Percentiles rank a stretch among this genome's conserved stretches.
Evolutionary conservation across 2,113 vertebrate species (phyloP).

Genomic region (Pleuronectes platessa): DNA sequence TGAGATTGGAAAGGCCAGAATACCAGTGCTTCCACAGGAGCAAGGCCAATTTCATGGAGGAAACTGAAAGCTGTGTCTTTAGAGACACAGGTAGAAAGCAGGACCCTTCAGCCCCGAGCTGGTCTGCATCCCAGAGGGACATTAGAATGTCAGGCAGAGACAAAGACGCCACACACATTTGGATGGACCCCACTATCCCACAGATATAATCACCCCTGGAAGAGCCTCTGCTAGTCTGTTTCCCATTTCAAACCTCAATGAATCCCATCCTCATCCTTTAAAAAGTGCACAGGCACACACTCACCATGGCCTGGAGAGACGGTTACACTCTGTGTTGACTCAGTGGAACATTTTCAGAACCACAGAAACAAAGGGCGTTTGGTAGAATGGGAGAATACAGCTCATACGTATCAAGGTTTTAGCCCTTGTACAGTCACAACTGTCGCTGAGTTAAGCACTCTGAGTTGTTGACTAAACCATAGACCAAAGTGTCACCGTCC

Average conservation of each 20-base stretch:
- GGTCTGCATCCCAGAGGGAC: constrained; percentile 20
- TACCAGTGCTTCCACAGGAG: too few relatives aligned
- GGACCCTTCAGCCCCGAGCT: constrained; percentile 10
- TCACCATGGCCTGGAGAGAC: constrained; percentile 51
- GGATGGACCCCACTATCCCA: constrained; percentile 65
- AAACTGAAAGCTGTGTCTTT: background rate
- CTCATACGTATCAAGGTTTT: constrained; percentile 22
- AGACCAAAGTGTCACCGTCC: background rate
- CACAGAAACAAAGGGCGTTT: constrained; percentile 60
- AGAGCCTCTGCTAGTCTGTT: constrained; percentile 73
- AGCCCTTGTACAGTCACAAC: constrained; percentile 14
- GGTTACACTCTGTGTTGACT: constrained; percentile 53
- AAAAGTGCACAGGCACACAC: constrained; percentile 43
- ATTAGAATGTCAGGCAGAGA: constrained; percentile 45
- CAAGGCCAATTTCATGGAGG: background rate
- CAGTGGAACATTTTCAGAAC: constrained; percentile 70
- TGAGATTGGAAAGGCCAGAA: constrained; percentile 14
- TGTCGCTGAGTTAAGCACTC: background rate
- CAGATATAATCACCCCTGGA: constrained; percentile 75
- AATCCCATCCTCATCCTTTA: constrained; percentile 76
- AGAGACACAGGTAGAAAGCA: constrained; percentile 26
- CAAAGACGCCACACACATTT: constrained; percentile 65
- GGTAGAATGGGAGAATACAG: constrained; percentile 22
- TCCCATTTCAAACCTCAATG: constrained; percentile 79
- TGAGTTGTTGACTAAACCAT: background rate